Conservation (phyloP, 2,888 invertebrate species). For the Hydrotaea diabolus region DNA sequence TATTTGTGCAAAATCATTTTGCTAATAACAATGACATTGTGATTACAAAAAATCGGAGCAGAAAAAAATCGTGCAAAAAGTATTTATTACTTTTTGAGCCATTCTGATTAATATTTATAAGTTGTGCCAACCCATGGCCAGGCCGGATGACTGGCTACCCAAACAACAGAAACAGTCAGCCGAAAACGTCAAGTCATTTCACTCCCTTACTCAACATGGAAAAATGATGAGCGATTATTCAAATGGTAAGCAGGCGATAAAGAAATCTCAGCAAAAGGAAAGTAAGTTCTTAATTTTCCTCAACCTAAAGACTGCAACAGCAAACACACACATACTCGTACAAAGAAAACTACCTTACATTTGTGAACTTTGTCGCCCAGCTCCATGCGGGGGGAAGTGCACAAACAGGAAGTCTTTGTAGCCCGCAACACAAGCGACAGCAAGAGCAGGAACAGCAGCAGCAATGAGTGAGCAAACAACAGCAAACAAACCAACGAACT, state of each 20-base stretch:
- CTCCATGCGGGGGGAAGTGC: not conserved
- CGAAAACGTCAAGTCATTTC: not conserved
- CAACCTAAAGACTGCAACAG: not conserved
- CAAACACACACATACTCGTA: slow-evolving; percentile 7
- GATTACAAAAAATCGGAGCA: not conserved
- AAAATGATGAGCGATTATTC: slow-evolving; percentile 37
- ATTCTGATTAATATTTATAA: not conserved
- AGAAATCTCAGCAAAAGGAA: not conserved
- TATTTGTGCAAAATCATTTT: not conserved
- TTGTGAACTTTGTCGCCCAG: not conserved
- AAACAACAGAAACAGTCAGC: not conserved
- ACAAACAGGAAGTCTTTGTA: not conserved
- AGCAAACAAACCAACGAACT: slow-evolving; percentile 23
- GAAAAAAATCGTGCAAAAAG: not conserved
- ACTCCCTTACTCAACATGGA: not conserved
- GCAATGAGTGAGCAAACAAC: not conserved
- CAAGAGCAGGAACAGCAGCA: not conserved
- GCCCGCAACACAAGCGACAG: not conserved
- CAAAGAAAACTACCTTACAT: slow-evolving; percentile 15
- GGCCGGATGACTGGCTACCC: not conserved
- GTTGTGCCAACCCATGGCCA: not conserved
- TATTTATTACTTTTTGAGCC: not conserved
- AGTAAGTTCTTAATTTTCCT: slow-evolving; percentile 9
- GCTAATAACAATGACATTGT: not conserved
- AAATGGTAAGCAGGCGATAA: slow-evolving; percentile 26